Evolutionary conservation across 2,113 vertebrate species (phyloP).

Genomic region (Mola mola): DNA sequence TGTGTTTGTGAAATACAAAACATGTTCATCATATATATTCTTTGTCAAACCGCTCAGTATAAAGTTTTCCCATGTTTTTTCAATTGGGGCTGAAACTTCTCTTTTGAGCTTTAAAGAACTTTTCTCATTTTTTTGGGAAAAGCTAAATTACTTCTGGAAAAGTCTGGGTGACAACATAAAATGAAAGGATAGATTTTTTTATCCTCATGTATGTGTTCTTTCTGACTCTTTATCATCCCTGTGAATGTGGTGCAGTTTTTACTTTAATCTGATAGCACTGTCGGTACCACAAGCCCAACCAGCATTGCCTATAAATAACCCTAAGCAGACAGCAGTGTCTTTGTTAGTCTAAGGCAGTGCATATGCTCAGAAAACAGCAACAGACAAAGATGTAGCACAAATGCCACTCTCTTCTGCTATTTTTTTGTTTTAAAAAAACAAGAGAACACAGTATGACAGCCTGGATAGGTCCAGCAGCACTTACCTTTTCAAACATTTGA

Average conservation of each 20-base stretch:
- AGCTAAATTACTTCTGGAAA: conserved; percentile 10
- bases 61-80: too few species aligned
- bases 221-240: not conserved
- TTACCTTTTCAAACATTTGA: too few species aligned
- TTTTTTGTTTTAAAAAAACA: conserved; percentile 19
- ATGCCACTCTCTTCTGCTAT: conserved; percentile 64
- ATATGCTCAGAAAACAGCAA: conserved; percentile 45
- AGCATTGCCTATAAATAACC: conserved; percentile 51
- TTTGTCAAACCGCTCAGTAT: too few species aligned
- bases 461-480: conserved; percentile 50
- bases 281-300: conserved; percentile 3
- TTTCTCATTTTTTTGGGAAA: not conserved
- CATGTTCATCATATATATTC: not conserved
- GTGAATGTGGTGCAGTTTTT: not conserved
- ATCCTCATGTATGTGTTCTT: not conserved
- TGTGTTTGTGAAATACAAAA: not conserved
- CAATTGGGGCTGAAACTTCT: too few species aligned
- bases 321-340: conserved; percentile 27
- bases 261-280: conserved; percentile 13
- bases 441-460: conserved; percentile 43
- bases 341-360: conserved; percentile 42
- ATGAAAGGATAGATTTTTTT: not conserved
- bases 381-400: conserved; percentile 59
- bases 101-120: too few species aligned
- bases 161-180: not conserved